phyloP scores from a whole-genome alignment of 2,888 invertebrate genomes.

The Dromius quadrimaculatus region DNA sequence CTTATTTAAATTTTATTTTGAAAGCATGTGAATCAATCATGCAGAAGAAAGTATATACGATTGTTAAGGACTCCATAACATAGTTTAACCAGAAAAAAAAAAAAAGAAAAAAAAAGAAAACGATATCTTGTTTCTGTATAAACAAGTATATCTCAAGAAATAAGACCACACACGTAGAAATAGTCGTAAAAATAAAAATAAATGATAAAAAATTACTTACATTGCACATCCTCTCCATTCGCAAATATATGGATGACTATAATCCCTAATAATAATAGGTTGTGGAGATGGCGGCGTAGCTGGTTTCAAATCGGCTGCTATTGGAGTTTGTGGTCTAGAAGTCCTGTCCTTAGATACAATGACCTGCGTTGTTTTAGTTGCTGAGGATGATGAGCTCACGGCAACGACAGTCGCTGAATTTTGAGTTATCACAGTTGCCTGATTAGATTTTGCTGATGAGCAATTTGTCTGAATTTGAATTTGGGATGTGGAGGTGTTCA shows the following conservation, averaged over 20 bases:
- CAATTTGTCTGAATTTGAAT: constrained; percentile 13
- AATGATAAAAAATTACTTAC: constrained; percentile 66
- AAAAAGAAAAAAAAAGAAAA: neutral
- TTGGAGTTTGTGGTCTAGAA: constrained; percentile 28
- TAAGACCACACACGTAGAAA: no score
- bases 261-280: constrained; percentile 61
- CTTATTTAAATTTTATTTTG: no score
- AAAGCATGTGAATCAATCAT: no score
- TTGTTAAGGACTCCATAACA: no score
- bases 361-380: constrained; percentile 54
- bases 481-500: constrained; percentile 59
- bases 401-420: constrained; percentile 55
- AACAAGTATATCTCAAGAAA: no score
- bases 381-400: constrained; percentile 52
- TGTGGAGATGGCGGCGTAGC: constrained; percentile 33
- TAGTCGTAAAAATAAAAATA: constrained; percentile 35
- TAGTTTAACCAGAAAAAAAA: neutral
- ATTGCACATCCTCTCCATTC: constrained; percentile 93
- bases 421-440: constrained; percentile 43
- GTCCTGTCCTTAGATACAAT: constrained; percentile 22
- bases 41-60: no score
- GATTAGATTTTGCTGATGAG: constrained; percentile 55
- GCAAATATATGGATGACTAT: constrained; percentile 77
- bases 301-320: constrained; percentile 32
- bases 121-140: constrained; percentile 2